These are phyloP conservation scores for Heliconius ismenius DNA, from an alignment of 2,888 invertebrate species.

Conservation along the genomic window DNA sequence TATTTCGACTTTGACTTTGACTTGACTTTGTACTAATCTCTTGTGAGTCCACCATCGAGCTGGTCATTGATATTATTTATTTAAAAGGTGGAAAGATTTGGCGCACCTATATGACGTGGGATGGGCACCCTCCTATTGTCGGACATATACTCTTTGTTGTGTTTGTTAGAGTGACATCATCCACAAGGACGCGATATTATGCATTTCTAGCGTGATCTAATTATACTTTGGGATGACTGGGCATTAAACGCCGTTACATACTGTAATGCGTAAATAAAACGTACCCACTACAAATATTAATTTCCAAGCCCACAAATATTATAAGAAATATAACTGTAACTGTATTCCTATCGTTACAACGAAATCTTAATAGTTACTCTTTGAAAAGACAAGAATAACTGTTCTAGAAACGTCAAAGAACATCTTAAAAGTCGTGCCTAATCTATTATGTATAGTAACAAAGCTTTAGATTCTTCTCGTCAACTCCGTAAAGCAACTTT, in stretches of 20 bases:
- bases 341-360: slow-evolving; percentile 24
- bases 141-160: slow-evolving; percentile 57
- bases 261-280: slow-evolving; percentile 1
- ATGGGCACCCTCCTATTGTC: slow-evolving; percentile 57
- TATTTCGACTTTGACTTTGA: too few relatives aligned
- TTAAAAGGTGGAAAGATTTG: slow-evolving; percentile 55
- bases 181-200: slow-evolving; percentile 56
- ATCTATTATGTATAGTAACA: slow-evolving; percentile 50
- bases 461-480: slow-evolving; percentile 47
- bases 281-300: background rate
- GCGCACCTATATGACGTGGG: slow-evolving; percentile 66
- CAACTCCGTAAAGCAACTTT: slow-evolving; percentile 47
- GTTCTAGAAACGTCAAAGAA: slow-evolving; percentile 50
- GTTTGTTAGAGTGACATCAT: slow-evolving; percentile 59
- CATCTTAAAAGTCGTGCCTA: slow-evolving; percentile 53
- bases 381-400: slow-evolving; percentile 45
- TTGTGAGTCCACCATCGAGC: slow-evolving; percentile 39
- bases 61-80: slow-evolving; percentile 43
- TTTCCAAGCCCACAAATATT: slow-evolving; percentile 13
- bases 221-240: slow-evolving; percentile 51
- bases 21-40: background rate
- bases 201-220: slow-evolving; percentile 56
- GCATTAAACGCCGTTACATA: slow-evolving; percentile 37
- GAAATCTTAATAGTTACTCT: slow-evolving; percentile 44
- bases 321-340: slow-evolving; percentile 22